These are phyloP conservation scores for Camelus dromedarius DNA, from an alignment of 2,113 vertebrate genomes.

Conservation along the genomic window DNA sequence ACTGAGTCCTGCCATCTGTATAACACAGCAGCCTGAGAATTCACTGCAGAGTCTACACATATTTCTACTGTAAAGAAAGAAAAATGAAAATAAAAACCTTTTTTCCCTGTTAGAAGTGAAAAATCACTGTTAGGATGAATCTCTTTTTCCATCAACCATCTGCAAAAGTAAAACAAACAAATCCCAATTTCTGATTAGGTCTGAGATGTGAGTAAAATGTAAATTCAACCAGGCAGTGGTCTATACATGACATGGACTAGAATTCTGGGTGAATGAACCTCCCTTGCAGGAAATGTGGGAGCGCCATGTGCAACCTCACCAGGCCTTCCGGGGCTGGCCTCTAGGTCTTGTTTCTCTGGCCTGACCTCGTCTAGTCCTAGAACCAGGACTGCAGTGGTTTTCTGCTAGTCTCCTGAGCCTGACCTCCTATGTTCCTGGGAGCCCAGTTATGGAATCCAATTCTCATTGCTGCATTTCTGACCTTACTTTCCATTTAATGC, in stretches of 20 bases:
- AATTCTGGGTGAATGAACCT: not conserved
- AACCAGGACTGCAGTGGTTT: not conserved
- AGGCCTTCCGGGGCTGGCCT: not conserved
- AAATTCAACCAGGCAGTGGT: not conserved
- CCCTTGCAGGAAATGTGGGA: not conserved
- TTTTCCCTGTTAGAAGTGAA: constrained; percentile 29
- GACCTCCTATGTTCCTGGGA: not conserved
- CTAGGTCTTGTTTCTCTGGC: not conserved
- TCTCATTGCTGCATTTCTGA: not conserved
- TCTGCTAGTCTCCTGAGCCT: not conserved
- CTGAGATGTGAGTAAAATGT: not conserved
- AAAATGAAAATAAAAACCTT: not conserved
- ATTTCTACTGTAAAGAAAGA: constrained; percentile 23
- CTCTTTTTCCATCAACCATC: not conserved
- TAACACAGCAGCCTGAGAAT: not conserved
- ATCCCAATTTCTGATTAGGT: not conserved
- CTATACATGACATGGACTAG: too few relatives aligned
- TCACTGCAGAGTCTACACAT: not conserved
- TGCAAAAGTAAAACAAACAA: not conserved
- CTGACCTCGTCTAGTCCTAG: not conserved
- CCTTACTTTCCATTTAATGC: not conserved
- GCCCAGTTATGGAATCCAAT: not conserved
- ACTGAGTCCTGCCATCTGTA: not conserved
- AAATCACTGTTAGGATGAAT: not conserved
- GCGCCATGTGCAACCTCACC: not conserved